Evolutionary conservation across 2,888 invertebrate species (phyloP).

Genomic region (Chironomus riparius): DNA sequence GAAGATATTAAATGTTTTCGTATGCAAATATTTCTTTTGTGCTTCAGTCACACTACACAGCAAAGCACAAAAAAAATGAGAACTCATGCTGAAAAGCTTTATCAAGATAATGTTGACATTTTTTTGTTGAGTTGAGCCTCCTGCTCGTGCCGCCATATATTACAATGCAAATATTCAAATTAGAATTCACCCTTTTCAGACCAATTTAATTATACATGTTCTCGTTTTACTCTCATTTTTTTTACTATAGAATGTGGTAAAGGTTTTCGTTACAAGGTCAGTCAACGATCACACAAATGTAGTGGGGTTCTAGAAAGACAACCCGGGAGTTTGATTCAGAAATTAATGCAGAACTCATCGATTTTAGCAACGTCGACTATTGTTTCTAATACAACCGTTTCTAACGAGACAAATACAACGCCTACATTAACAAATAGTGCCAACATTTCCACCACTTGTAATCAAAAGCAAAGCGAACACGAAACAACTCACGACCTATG

Average conservation of each 20-base stretch:
- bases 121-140: not conserved
- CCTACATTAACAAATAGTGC: not conserved
- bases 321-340: constrained; percentile 45
- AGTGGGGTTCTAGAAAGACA: constrained; percentile 49
- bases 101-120: not conserved
- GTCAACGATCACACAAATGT: constrained; percentile 76
- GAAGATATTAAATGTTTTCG: no score
- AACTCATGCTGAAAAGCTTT: not conserved
- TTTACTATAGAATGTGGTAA: constrained; percentile 52
- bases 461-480: not conserved
- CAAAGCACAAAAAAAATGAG: no score
- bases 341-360: constrained; percentile 45
- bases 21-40: no score
- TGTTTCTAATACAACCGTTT: constrained; percentile 26
- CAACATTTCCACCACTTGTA: constrained; percentile 9
- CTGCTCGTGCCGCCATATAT: not conserved
- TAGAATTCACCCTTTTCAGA: not conserved
- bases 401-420: not conserved
- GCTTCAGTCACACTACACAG: no score
- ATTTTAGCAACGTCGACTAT: constrained; percentile 39
- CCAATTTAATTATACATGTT: no score
- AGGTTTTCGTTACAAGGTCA: constrained; percentile 77
- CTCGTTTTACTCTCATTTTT: not conserved
- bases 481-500: not conserved
- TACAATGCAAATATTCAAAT: not conserved